Percentiles rank a stretch among this genome's conserved stretches.
Conservation (phyloP, 2,888 invertebrate species). For the Cremastinae sp. region DNA sequence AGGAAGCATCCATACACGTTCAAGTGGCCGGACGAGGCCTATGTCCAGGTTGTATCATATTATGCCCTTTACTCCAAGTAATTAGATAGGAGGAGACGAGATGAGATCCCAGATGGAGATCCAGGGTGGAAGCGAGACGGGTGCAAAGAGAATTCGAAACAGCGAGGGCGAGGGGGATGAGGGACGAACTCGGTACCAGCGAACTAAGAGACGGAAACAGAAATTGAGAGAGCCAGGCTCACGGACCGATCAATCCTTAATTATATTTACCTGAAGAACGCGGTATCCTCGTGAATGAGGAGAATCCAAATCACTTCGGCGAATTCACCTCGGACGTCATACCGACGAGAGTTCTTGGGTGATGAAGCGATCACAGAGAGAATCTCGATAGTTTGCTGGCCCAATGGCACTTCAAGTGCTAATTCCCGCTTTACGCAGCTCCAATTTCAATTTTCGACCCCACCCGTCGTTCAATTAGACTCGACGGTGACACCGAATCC, state of each 20-base stretch:
- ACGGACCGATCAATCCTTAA: conserved; percentile 74
- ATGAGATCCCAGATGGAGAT: neutral
- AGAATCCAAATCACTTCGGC: conserved; percentile 28
- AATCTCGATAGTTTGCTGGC: conserved; percentile 25
- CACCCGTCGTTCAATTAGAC: conserved; percentile 13
- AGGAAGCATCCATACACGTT: conserved; percentile 51
- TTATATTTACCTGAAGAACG: conserved; percentile 73
- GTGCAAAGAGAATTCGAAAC: neutral
- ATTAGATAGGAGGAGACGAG: conserved; percentile 64
- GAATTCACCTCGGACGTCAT: conserved; percentile 63
- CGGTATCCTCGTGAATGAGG: conserved; percentile 63
- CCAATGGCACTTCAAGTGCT: conserved; percentile 68
- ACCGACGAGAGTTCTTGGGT: conserved; percentile 53
- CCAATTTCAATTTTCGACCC: conserved; percentile 41
- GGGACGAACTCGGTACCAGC: too few relatives aligned
- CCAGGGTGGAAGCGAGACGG: too few relatives aligned
- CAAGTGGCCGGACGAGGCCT: conserved; percentile 57
- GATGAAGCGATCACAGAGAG: conserved; percentile 17
- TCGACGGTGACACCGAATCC: neutral
- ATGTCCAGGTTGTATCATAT: conserved; percentile 14
- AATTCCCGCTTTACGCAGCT: conserved; percentile 65
- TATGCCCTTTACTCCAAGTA: conserved; percentile 61
- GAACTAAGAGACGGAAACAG: too few relatives aligned
- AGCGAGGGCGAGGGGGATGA: conserved; percentile 1
- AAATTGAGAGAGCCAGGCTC: conserved; percentile 61